phyloP scores from a whole-genome alignment of 1,140 invertebrate genomes.

The Mycetomoellerius zeteki region DNA sequence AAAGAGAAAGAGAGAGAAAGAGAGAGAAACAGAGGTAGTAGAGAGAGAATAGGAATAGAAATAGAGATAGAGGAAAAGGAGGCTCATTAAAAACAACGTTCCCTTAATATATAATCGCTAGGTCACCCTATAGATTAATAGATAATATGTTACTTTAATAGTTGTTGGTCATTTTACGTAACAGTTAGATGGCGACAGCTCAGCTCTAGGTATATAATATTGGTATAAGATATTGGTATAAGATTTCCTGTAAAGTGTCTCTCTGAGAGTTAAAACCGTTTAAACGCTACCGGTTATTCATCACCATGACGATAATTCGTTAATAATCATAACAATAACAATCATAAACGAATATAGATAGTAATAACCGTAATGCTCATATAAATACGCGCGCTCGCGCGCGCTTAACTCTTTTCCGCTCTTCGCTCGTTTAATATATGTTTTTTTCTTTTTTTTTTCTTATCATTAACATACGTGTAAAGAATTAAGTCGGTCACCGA shows the following conservation, averaged over 20 bases:
- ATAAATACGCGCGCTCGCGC: conserved; percentile 62
- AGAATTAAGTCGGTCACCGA: conserved; percentile 52
- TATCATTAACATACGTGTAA: conserved; percentile 35
- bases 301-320: conserved; percentile 65
- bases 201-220: conserved; percentile 73
- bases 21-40: conserved; percentile 19
- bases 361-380: conserved; percentile 72
- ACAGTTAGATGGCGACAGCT: conserved; percentile 78
- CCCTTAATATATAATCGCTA: conserved; percentile 75
- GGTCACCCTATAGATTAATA: conserved; percentile 79
- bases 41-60: conserved; percentile 22
- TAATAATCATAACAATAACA: conserved; percentile 75
- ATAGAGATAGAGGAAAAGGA: conserved; percentile 41
- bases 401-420: conserved; percentile 25
- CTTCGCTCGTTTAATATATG: conserved; percentile 8
- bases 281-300: conserved; percentile 76
- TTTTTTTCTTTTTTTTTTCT: neutral
- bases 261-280: conserved; percentile 78
- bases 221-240: conserved; percentile 74
- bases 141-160: conserved; percentile 75
- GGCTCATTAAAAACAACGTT: conserved; percentile 70
- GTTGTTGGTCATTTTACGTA: conserved; percentile 81
- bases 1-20: conserved; percentile 39
- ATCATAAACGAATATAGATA: conserved; percentile 74
- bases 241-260: conserved; percentile 72